A percentile compares a stretch with the other conserved stretches of the same genome.
These are phyloP conservation scores for Dysidea cf. avara DNA, from an alignment of 37 sponge, comb jelly and placozoan genomes.

Conservation along the genomic window DNA sequence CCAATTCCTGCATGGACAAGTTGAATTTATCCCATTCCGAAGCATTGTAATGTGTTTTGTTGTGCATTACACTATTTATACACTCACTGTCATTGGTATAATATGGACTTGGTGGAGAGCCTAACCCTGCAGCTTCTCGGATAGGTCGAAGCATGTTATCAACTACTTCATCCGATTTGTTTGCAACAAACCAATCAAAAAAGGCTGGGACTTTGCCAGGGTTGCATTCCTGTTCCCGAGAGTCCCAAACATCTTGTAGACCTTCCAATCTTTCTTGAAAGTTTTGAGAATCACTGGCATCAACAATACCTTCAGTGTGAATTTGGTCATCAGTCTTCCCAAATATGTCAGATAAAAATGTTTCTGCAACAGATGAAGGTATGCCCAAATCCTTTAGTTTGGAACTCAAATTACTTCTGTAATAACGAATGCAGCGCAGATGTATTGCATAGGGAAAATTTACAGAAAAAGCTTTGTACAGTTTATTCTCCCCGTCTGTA, in stretches of 20 bases:
- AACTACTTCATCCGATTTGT: background rate
- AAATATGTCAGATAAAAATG: conserved; percentile 11
- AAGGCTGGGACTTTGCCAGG: conserved; percentile 3
- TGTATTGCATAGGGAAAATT: conserved; percentile 10
- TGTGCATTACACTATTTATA: conserved; percentile 23
- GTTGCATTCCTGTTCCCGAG: conserved; percentile 4
- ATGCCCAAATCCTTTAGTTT: conserved; percentile 13
- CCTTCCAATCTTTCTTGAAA: background rate
- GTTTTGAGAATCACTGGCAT: background rate
- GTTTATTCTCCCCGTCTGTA: conserved; percentile 10
- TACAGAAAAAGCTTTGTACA: conserved; percentile 1
- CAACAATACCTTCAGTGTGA: conserved; percentile 16
- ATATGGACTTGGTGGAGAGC: conserved; percentile 25
- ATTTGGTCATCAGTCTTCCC: background rate
- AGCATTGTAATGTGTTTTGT: conserved; percentile 8
- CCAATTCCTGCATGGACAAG: conserved; percentile 5
- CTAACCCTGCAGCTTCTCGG: conserved; percentile 28
- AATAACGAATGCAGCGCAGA: conserved; percentile 26
- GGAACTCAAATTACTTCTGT: conserved; percentile 6
- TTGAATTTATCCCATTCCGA: conserved; percentile 20
- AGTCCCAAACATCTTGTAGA: conserved; percentile 13
- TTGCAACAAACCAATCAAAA: conserved; percentile 11
- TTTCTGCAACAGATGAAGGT: background rate
- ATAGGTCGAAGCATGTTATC: background rate
- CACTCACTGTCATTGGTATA: conserved; percentile 42